Evolutionary conservation across 2,113 vertebrate species (phyloP).

Genomic region (Lepisosteus oculatus): DNA sequence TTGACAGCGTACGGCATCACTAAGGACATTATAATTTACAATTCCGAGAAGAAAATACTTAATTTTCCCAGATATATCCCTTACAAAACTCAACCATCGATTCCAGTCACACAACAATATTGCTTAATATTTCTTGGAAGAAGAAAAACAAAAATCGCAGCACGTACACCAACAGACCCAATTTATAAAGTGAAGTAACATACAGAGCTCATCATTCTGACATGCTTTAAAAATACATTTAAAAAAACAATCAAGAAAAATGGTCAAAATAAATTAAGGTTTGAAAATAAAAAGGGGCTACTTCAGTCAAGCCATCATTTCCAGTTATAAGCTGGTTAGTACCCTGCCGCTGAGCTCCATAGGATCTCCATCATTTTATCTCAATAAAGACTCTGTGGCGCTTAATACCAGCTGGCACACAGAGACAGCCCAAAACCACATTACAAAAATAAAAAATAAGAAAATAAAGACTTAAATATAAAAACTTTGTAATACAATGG

Average conservation of each 20-base stretch:
- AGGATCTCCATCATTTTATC: too few relatives aligned
- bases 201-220: background rate
- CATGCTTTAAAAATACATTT: background rate
- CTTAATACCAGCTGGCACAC: too few relatives aligned
- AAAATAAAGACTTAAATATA: background rate
- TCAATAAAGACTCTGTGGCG: too few relatives aligned
- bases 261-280: background rate
- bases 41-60: too few relatives aligned
- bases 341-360: background rate
- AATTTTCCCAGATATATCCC: too few relatives aligned
- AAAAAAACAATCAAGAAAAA: background rate
- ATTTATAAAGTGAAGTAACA: background rate
- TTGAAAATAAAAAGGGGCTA: background rate
- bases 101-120: constrained; percentile 3
- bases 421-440: too few relatives aligned
- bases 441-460: background rate
- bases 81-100: background rate
- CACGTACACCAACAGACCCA: background rate
- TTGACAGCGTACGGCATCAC: background rate
- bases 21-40: background rate
- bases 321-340: background rate
- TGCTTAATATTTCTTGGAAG: background rate
- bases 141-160: background rate
- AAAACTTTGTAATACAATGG: too few relatives aligned
- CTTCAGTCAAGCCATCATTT: background rate